These are phyloP conservation scores for Colletes latitarsis DNA, from an alignment of 1,140 invertebrate genomes.

Conservation along the genomic window DNA sequence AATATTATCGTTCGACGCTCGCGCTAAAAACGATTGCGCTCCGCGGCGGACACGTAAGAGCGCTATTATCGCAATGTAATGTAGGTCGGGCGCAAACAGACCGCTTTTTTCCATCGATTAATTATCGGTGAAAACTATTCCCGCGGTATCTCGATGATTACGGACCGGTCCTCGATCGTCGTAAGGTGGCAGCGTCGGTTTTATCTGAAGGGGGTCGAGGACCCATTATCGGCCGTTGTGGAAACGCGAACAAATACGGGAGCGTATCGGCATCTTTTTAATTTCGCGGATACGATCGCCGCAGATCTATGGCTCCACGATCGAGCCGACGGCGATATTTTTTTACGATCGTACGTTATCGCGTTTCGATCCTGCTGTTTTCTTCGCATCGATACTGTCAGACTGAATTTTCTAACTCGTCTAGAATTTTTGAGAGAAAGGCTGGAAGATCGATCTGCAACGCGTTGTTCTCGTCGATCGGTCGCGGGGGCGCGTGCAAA, in stretches of 20 bases:
- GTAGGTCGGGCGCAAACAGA: constrained; percentile 66
- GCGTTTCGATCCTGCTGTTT: too few species aligned
- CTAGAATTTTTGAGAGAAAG: too few species aligned
- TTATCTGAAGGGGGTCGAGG: constrained; percentile 65
- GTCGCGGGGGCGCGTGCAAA: constrained; percentile 15
- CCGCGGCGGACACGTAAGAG: constrained; percentile 24
- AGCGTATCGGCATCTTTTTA: constrained; percentile 59
- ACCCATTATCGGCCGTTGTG: constrained; percentile 65
- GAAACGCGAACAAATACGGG: constrained; percentile 55
- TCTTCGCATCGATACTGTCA: too few species aligned
- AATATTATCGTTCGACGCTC: constrained; percentile 27
- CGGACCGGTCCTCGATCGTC: constrained; percentile 21
- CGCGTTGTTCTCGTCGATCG: neutral
- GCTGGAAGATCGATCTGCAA: too few species aligned
- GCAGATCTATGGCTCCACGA: neutral
- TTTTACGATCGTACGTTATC: too few species aligned
- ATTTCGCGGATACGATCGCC: neutral
- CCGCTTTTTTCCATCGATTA: constrained; percentile 62
- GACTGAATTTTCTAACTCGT: too few species aligned
- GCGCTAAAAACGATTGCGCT: constrained; percentile 11
- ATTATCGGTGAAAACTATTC: constrained; percentile 66
- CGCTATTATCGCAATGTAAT: constrained; percentile 65
- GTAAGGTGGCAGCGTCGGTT: constrained; percentile 41
- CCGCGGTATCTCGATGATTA: constrained; percentile 53
- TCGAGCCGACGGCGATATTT: neutral